Conservation (phyloP, 92 coral and sea anemone genomes). For the Epizoanthus fatuus region DNA sequence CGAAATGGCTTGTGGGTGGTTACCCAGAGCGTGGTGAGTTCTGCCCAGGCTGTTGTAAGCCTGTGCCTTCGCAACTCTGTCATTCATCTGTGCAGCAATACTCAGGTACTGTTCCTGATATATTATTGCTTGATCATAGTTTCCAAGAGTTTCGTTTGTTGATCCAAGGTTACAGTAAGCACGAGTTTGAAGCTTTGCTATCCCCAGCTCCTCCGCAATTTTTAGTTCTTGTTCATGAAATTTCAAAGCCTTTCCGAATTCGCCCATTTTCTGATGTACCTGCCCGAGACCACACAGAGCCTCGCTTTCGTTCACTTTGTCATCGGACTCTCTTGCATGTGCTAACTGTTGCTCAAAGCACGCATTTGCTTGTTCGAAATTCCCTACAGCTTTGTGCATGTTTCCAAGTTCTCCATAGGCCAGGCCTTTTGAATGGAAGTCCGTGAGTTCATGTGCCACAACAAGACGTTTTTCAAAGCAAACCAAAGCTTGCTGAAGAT, state of each 20-base stretch:
- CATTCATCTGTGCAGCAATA: slow-evolving; percentile 88
- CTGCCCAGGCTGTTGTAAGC: slow-evolving; percentile 95
- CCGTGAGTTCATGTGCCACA: slow-evolving; percentile 95
- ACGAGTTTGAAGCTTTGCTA: slow-evolving; percentile 78
- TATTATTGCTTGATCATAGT: slow-evolving; percentile 87
- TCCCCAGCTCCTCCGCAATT: slow-evolving; percentile 81
- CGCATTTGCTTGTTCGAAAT: slow-evolving; percentile 93
- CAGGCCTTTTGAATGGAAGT: slow-evolving; percentile 84
- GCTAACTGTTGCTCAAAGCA: slow-evolving; percentile 90
- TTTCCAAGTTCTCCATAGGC: slow-evolving; percentile 98
- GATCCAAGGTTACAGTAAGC: slow-evolving; percentile 92
- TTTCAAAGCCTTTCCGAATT: slow-evolving; percentile 86
- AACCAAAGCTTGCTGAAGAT: slow-evolving; percentile 96
- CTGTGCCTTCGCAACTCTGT: slow-evolving; percentile 85
- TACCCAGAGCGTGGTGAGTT: slow-evolving; percentile 84
- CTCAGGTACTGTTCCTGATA: slow-evolving; percentile 94
- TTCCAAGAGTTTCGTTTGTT: slow-evolving; percentile 86
- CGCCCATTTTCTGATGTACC: slow-evolving; percentile 95
- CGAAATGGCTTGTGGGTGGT: slow-evolving; percentile 92
- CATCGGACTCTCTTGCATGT: slow-evolving; percentile 80
- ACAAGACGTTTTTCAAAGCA: slow-evolving; percentile 97
- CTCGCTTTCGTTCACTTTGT: slow-evolving; percentile 79
- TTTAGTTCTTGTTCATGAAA: slow-evolving; percentile 92
- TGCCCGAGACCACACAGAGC: slow-evolving; percentile 95
- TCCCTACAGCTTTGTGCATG: slow-evolving; percentile 95